Conservation (phyloP, 2,888 invertebrate genomes). For the Brenthis ino region DNA sequence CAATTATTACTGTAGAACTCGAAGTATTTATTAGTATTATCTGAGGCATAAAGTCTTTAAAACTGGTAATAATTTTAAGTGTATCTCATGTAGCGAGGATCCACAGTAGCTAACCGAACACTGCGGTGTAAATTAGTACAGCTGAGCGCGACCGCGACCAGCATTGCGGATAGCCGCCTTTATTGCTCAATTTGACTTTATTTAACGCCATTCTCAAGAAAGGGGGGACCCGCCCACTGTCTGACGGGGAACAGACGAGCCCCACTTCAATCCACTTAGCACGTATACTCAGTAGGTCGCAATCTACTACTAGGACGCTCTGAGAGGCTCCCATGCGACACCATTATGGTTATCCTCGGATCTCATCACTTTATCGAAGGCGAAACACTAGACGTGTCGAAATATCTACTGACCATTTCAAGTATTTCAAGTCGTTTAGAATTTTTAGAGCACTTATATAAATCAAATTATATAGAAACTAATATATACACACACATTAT, state of each 20-base stretch:
- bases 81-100: conserved; percentile 1
- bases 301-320: conserved; percentile 56
- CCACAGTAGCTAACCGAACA: conserved; percentile 21
- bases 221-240: conserved; percentile 47
- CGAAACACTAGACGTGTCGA: conserved; percentile 25
- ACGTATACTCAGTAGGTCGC: conserved; percentile 60
- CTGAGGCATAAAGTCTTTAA: background rate
- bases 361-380: conserved; percentile 41
- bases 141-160: conserved; percentile 62
- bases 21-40: background rate
- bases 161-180: conserved; percentile 77
- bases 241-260: conserved; percentile 79
- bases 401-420: conserved; percentile 45
- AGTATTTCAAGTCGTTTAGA: background rate
- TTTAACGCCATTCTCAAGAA: conserved; percentile 68
- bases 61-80: background rate
- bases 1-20: too few relatives aligned
- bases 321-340: conserved; percentile 53
- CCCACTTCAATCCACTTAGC: conserved; percentile 81
- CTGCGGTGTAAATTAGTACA: conserved; percentile 65
- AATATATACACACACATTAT: too few relatives aligned
- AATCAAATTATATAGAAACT: conserved; percentile 41
- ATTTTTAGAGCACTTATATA: conserved; percentile 24
- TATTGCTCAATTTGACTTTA: conserved; percentile 83
- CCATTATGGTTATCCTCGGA: conserved; percentile 44